phyloP scores from a whole-genome alignment of 2,888 invertebrate genomes.

The Ctena decussata region DNA sequence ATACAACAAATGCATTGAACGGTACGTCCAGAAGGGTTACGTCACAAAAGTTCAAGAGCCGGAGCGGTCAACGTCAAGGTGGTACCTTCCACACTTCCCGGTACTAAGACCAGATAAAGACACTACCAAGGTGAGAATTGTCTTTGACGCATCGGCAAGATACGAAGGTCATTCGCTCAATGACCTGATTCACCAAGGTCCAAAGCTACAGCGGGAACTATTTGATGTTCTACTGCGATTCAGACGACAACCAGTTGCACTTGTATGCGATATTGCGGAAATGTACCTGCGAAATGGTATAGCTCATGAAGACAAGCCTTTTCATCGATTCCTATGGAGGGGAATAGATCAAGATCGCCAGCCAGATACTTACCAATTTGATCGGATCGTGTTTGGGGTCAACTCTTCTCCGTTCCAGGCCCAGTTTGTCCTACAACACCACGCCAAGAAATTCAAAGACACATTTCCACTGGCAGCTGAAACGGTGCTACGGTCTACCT shows the following conservation, averaged over 20 bases:
- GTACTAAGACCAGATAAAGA: no score
- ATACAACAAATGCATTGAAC: background rate
- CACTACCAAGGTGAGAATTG: background rate
- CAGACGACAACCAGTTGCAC: background rate
- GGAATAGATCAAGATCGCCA: no score
- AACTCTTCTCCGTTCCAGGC: background rate
- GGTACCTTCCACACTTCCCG: background rate
- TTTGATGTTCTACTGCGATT: conserved; percentile 17
- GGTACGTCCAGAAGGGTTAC: no score
- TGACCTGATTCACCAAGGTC: conserved; percentile 51
- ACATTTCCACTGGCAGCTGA: no score
- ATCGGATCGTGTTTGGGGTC: background rate
- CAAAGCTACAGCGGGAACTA: no score
- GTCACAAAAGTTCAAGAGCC: background rate
- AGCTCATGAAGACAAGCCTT: no score
- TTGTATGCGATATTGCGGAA: no score
- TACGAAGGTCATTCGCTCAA: conserved; percentile 48
- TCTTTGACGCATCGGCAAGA: conserved; percentile 58
- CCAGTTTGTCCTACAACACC: background rate
- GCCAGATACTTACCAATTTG: background rate
- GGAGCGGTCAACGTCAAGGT: conserved; percentile 1
- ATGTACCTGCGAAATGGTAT: no score
- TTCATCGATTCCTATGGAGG: background rate
- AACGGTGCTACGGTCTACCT: no score
- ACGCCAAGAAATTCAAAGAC: background rate